Evolutionary conservation across 2,113 vertebrate species (phyloP), one percentile per base, ranked within the genome.

Genomic region (Colistium nudipinnis): DNA sequence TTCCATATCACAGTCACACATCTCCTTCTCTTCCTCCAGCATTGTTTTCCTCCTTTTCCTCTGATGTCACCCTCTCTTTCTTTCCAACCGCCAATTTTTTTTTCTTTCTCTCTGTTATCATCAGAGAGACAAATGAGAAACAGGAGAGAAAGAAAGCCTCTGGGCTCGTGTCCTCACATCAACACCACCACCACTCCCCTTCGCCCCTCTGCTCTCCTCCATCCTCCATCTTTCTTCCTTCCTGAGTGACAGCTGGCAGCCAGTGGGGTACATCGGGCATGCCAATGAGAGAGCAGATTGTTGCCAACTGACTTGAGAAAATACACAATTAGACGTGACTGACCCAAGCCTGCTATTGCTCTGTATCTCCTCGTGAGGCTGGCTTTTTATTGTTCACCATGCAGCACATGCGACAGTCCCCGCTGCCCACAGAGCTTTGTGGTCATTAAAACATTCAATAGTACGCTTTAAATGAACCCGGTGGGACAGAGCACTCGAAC

Each of bases 201-300:
- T 64, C 53, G 74, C 62, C 51, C 41, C 30, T 3, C 31, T 31
- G 10, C 17, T 17, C 52, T 43, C 24, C 57, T 70, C 76, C 52
- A 63, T 74, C 80, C 86, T 86, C 80, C 82, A 83, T 87, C 83
- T 80, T 74, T 78, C 76, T 44, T 33, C 87, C 74, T 88, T 88
- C 81, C 82, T 90, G 85, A 88, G 89, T 90, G 90, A 92, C 91
- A 92, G 91, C 93, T 91, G 92, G 91, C 90, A 87, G 85, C 80
- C 92, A 90, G 91, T 91, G 88, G 91, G 92, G 89, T 89, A 91
- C 88, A 83, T 82, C 70, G 86, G 76, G 78, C 78, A 81, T 91
- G 93, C 91, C 92, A 94, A 83, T 51, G 48, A 82, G 69, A 87
- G 81, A 70, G 76, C 81, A 74, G 61, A 78, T 80, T 82, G 86